These are phyloP conservation scores for Maniola jurtina DNA, from an alignment of 1,140 invertebrate species.

Conservation along the genomic window DNA sequence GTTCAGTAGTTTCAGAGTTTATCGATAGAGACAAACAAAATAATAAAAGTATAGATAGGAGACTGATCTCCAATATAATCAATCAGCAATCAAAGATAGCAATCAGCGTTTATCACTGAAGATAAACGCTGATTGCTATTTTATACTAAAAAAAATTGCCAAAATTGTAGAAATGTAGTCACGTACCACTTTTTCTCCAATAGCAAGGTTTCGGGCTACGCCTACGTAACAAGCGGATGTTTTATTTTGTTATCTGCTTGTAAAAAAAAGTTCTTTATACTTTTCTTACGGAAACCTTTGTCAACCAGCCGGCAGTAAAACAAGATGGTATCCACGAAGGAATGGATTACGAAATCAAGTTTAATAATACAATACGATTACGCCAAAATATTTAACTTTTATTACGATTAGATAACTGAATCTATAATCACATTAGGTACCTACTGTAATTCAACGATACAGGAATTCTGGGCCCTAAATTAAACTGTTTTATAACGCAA, in stretches of 20 bases:
- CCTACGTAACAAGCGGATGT: not conserved
- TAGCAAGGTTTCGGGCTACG: not conserved
- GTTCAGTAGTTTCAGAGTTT: no score
- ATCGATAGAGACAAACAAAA: no score
- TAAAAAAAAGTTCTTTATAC: constrained; percentile 1
- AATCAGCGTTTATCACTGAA: no score
- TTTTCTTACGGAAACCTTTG: not conserved
- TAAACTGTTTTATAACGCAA: no score
- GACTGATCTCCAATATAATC: no score
- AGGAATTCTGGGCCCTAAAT: no score
- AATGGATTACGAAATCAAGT: constrained; percentile 8
- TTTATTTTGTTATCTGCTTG: not conserved
- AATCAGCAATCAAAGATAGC: no score
- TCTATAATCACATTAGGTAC: not conserved
- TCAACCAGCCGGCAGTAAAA: not conserved
- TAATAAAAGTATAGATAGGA: no score
- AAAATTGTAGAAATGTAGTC: no score
- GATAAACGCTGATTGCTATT: no score
- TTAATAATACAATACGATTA: not conserved
- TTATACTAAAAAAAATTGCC: no score
- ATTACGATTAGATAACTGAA: not conserved
- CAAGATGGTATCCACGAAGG: constrained; percentile 1
- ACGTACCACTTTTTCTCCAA: not conserved
- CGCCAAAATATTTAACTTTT: not conserved
- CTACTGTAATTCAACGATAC: no score